Percentiles rank a stretch among this genome's conserved stretches.
Evolutionary conservation across 2,888 invertebrate species (phyloP).

Genomic region (Xanthia togata): DNA sequence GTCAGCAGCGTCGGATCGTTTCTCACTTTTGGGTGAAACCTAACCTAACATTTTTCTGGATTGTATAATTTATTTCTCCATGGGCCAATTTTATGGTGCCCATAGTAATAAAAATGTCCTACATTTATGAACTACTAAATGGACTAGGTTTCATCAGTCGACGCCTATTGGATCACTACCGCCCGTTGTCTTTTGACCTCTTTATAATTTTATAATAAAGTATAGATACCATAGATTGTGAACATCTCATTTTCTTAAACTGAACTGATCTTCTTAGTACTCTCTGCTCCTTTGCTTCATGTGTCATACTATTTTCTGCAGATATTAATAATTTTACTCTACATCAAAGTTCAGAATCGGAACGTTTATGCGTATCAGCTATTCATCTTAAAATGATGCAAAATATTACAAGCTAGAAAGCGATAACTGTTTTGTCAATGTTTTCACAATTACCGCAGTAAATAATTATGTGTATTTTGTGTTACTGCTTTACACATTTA

Average conservation of each 20-base stretch:
- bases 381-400: conserved; percentile 14
- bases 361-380: conserved; percentile 14
- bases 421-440: neutral
- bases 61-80: too few relatives aligned
- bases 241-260: neutral
- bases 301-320: neutral
- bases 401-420: neutral
- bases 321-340: neutral
- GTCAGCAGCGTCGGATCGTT: too few relatives aligned
- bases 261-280: neutral
- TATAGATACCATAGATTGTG: too few relatives aligned
- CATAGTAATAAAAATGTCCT: too few relatives aligned
- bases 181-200: too few relatives aligned
- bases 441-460: neutral
- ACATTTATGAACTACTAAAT: too few relatives aligned
- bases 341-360: conserved; percentile 16
- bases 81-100: too few relatives aligned
- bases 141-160: too few relatives aligned
- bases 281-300: neutral
- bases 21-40: too few relatives aligned
- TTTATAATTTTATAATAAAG: too few relatives aligned
- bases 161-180: too few relatives aligned
- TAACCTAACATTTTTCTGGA: too few relatives aligned
- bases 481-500: neutral
- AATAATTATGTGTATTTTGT: neutral